Evolutionary conservation across 2,113 vertebrate species (phyloP).

Genomic region (Morone chrysops): DNA sequence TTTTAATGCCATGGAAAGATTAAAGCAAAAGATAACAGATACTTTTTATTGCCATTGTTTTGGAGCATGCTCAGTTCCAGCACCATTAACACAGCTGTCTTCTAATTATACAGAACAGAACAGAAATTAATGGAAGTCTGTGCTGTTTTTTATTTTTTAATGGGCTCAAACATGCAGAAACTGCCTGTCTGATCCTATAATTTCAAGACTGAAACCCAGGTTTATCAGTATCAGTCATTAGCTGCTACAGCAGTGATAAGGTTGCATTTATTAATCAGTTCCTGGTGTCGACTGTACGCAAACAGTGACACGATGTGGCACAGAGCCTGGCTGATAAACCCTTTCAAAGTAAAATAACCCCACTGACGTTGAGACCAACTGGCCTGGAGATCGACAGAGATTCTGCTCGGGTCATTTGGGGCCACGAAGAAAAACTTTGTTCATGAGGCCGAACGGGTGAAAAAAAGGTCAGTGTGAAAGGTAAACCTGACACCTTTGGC

Average conservation of each 20-base stretch:
- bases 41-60: too few relatives aligned
- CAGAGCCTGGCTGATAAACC: not conserved
- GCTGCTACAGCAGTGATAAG: slow-evolving; percentile 20
- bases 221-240: slow-evolving; percentile 18
- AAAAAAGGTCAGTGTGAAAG: slow-evolving; percentile 1
- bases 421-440: not conserved
- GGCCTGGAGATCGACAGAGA: not conserved
- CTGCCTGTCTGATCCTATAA: not conserved
- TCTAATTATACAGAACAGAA: too few relatives aligned
- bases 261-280: not conserved
- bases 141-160: not conserved
- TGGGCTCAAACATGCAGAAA: not conserved
- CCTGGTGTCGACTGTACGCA: slow-evolving; percentile 22
- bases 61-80: too few relatives aligned
- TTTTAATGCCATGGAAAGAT: too few relatives aligned
- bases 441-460: not conserved
- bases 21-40: too few relatives aligned
- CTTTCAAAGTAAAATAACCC: slow-evolving; percentile 12
- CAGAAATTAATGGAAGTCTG: too few relatives aligned
- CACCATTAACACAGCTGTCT: too few relatives aligned
- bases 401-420: fast-evolving
- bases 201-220: not conserved
- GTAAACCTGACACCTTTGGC: slow-evolving; percentile 15
- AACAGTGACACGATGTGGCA: slow-evolving; percentile 4
- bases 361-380: not conserved